A percentile compares a stretch with the other conserved stretches of the same genome.
These are phyloP conservation scores for Arge pagana DNA, from an alignment of 2,888 invertebrate species.

Conservation along the genomic window DNA sequence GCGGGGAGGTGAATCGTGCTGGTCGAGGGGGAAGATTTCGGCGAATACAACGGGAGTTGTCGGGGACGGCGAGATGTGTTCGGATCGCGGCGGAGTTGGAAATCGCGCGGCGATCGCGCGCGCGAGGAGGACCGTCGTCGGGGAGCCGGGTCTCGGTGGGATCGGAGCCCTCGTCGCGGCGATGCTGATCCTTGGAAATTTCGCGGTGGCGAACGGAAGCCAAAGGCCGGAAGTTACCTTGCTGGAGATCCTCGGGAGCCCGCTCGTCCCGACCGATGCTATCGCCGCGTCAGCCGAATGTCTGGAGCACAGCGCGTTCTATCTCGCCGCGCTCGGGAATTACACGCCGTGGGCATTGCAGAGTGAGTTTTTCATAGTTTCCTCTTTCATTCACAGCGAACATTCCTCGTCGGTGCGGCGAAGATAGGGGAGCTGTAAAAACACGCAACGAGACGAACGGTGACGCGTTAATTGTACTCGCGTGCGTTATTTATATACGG, in stretches of 20 bases:
- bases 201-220: not conserved
- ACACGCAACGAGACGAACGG: no score
- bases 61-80: not conserved
- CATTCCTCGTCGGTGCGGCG: no score
- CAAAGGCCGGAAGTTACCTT: conserved; percentile 41
- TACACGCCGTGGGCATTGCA: conserved; percentile 49
- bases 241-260: conserved; percentile 35
- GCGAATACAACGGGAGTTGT: not conserved
- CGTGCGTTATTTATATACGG: no score
- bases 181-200: not conserved
- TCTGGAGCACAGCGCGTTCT: conserved; percentile 38
- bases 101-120: not conserved
- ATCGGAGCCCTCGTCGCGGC: not conserved
- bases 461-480: no score
- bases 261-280: conserved; percentile 40
- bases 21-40: no score
- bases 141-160: no score
- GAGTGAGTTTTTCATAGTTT: no score
- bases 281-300: conserved; percentile 41
- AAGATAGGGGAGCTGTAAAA: no score
- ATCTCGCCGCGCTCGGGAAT: conserved; percentile 35
- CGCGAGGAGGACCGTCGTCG: not conserved
- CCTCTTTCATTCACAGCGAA: no score
- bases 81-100: not conserved
- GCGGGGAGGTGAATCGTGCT: no score